These are phyloP conservation scores for Eurytoma californica DNA, from an alignment of 2,888 invertebrate species.

Conservation along the genomic window DNA sequence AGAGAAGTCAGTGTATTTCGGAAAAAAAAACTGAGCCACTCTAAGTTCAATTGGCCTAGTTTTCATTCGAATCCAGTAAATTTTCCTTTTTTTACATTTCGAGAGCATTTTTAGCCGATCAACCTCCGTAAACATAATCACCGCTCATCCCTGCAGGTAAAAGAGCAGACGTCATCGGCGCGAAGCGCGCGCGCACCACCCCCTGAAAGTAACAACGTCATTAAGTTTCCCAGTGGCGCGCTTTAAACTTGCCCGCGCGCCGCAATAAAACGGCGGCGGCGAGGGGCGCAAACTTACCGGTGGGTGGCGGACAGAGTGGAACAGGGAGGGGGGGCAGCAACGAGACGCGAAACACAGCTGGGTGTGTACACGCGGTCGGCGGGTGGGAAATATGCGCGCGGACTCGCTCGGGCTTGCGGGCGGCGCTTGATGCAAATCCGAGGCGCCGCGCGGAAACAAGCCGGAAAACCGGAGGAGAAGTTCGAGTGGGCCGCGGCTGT, in stretches of 20 bases:
- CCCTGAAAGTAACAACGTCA: neutral
- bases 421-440: slow-evolving; percentile 48
- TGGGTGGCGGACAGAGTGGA: slow-evolving; percentile 30
- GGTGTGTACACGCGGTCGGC: slow-evolving; percentile 3
- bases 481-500: slow-evolving; percentile 2
- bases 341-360: neutral
- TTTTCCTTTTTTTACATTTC: too few relatives aligned
- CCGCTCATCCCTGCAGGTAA: too few relatives aligned
- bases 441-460: slow-evolving; percentile 53
- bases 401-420: slow-evolving; percentile 12
- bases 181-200: too few relatives aligned
- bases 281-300: slow-evolving; percentile 23
- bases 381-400: slow-evolving; percentile 10
- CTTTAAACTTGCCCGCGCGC: slow-evolving; percentile 7
- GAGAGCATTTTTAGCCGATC: too few relatives aligned
- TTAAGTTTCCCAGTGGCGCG: slow-evolving; percentile 12
- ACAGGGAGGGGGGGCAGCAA: neutral
- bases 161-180: too few relatives aligned
- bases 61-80: too few relatives aligned
- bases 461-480: slow-evolving; percentile 45
- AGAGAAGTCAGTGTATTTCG: too few relatives aligned
- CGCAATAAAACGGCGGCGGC: slow-evolving; percentile 25
- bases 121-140: too few relatives aligned
- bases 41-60: too few relatives aligned
- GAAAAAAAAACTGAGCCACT: too few relatives aligned